Base-by-base conservation (phyloP, 2,888 invertebrate genomes). In the Brachypterus glaber region DNA sequence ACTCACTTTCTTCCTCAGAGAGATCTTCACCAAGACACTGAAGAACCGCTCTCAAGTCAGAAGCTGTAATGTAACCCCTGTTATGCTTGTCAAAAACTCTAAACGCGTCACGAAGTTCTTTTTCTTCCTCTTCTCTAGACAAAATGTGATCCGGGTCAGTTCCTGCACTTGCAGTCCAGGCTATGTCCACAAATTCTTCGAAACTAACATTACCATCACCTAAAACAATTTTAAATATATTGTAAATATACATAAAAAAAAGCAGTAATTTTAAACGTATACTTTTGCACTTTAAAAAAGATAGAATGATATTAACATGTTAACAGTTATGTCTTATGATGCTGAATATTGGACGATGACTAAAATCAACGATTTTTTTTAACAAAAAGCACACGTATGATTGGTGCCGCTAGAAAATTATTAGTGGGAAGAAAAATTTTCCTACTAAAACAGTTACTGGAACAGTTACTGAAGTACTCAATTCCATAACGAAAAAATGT, bases 31-130 rank as follows among this genome's bases (percentile, higher is more conserved):
- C 90, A 39, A 90, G 68, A 61, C 90, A 90, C 63, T 89, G 89
- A 42, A 90, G 67, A 4, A 90, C 90, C 0, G 89, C 89, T 46
- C 89, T 69, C 44, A 90, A 69, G 61, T 90, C 90, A 0, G 88
- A 88, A 2, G 89, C 88, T 34, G 88, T 88, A 54, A 90, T 90
- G 60, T 88, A 90, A 1, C 90, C 89, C n/a, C 89, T 74, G 66
- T 89, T 89, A 57, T 89, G 89, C 55, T 90, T 90, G 62, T 90
- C 90, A 58, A 90, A 90, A 12, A 89, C 89, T 46, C 88, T 71
- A 65, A 90, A 89, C 4, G 89, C 89, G 59, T 90, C 90, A 14
- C 88, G 68, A 7, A 87, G 65, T 54, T 87, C 87, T 39, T 85
- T 75, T 57, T 87, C 86, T 60, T 87, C 87, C 57, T 87, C 83